Base-by-base conservation (phyloP, 2,113 vertebrate species). In the Thinocorus orbignyianus region DNA sequence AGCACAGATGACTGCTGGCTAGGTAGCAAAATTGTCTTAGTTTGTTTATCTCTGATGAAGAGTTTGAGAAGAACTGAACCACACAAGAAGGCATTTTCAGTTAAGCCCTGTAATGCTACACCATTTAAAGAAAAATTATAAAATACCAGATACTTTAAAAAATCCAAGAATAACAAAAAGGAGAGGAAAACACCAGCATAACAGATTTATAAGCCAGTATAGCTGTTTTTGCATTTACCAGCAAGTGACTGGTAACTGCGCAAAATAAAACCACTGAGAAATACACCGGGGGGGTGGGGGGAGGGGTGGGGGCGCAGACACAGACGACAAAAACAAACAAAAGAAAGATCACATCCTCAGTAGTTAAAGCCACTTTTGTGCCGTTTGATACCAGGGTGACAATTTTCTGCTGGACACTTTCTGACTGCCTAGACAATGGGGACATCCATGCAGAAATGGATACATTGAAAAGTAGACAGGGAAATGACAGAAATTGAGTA, bases 11-110 rank as follows among this genome's bases (percentile, higher is more conserved):
- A 88, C 31, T 64, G 46, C 37, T 81, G n/a, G 10, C 25, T 49
- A 51, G 41, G 18, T 44, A 48, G 37, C 61, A 39, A 79, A 82
- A 95, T 7, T 19, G 70, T 69, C 73, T 74, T 70, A 62, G 39
- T 74, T 26, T 71, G 72, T 83, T 86, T 88, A 93, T 33, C 46
- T 94, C 61, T 94, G 61, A 81, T 74, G 24, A 94, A 93, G 62
- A 95, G 13, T 93, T 91, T 96, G 83, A 93, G 52, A 96, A 94
- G 49, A 94, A 85, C 42, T 81, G 51, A 73, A 39, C 74, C 68
- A 33, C 8, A 3, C 14, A 44, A 86, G 71, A 89, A 9, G 68
- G 81, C 26, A 57, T 46, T 77, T 46, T 82, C 76, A 26, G 24
- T 68, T 69, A 86, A 35, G 14, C 28, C 8, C 12, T 48, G 9